A percentile compares a stretch with the other conserved stretches of the same genome.
Conservation (phyloP, 1,140 invertebrate genomes). For the Cydia fagiglandana region DNA sequence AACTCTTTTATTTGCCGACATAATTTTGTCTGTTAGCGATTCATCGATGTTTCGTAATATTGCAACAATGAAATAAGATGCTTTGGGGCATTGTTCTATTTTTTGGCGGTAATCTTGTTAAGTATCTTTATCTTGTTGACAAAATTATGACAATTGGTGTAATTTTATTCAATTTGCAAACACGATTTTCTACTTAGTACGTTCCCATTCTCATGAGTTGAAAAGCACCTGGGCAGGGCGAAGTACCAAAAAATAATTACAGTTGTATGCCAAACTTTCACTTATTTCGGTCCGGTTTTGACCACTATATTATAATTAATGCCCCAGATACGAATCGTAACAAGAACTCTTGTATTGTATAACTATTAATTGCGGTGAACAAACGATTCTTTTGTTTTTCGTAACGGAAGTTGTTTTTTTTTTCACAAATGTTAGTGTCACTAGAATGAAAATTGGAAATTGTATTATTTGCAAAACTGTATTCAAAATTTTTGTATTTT, state of each 20-base stretch:
- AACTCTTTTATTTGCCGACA: constrained; percentile 40
- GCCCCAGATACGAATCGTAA: constrained; percentile 21
- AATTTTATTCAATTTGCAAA: neutral
- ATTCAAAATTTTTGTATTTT: too few species aligned
- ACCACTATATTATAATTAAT: constrained; percentile 27
- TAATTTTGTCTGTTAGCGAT: constrained; percentile 39
- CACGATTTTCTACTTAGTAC: neutral
- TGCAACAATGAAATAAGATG: constrained; percentile 1
- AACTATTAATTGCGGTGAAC: constrained; percentile 25
- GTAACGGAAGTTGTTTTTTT: neutral
- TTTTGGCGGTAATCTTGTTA: neutral
- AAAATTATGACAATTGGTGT: neutral
- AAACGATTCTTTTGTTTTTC: neutral
- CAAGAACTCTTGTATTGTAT: constrained; percentile 15
- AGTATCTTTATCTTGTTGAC: constrained; percentile 5
- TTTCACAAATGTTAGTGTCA: neutral
- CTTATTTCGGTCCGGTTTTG: constrained; percentile 27
- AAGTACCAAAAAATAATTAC: constrained; percentile 29
- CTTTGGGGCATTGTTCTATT: neutral
- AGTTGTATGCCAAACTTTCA: constrained; percentile 8
- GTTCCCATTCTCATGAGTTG: constrained; percentile 15
- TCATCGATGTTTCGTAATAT: constrained; percentile 18
- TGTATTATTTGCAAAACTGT: too few species aligned
- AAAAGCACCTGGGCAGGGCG: constrained; percentile 4
- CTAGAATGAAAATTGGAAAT: too few species aligned